Evolutionary conservation across 1,140 invertebrate genomes (phyloP), one percentile per base, ranked within the genome.

Genomic region (Drosophila nannoptera): DNA sequence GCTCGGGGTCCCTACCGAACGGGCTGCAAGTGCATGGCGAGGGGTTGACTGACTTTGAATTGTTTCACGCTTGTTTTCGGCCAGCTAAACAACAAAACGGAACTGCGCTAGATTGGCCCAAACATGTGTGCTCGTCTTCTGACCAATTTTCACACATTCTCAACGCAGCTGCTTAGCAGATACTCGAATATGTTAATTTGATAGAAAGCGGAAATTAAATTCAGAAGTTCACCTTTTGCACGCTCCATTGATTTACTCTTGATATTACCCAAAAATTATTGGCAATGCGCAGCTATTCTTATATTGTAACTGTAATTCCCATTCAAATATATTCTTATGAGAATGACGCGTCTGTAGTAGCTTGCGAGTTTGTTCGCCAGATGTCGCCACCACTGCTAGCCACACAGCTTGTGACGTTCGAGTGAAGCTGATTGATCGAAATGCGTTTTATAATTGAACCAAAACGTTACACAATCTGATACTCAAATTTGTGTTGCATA

Each of bases 101-200:
- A 84, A 84, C 81, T 84, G 76, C 81, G 69, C 81, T 70, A 80
- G 76, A 80, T 70, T 69, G 49, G 69, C 69, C 56, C 22, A 62
- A 72, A 68, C 56, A 46, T 9, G 36, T 40, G 63, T 0, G 45
- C 73, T 48, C 63, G 12, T 65, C 69, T 33, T 52, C 65, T 73
- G 52, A 83, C 65, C 76, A 74, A 67, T 76, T 84, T 83, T 84
- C 81, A 86, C 81, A 86, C 80, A 76, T 73, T 59, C 33, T 58
- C 32, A 33, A 29, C 46, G 55, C 80, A 84, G 80, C 73, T 84
- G 80, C 52, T 66, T 58, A 52, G 50, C 36, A 22, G 31, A 59
- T 60, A 69, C 75, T 68, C 75, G 49, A 66, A 43, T 82, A 82
- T 82, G 69, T 68, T 54, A 83, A 80, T 83, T 83, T 68, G 53